Evolutionary conservation across 2,797 vertebrate species (phyloP), one percentile per base, ranked within the genome.

Genomic region (Streptopelia turtur): DNA sequence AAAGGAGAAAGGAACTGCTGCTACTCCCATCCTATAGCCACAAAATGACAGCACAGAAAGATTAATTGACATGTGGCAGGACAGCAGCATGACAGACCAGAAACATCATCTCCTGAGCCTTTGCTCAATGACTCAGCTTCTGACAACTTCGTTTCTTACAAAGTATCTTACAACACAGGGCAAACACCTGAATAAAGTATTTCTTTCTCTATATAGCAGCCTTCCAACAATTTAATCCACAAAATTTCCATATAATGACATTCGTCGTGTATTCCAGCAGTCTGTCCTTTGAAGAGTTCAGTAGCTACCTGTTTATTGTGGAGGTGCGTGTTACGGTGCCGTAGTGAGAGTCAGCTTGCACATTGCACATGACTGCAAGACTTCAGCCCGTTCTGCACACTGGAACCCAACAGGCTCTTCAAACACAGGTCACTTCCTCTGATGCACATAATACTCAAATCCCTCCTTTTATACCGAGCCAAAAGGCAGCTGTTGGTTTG

Each of bases 371-470:
- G 24, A 45, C 47, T 23, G 35, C 35, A 33, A 56, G 65, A n/a
- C 35, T 79, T 60, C 59, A 79, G 79, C 56, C 85, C 1, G 7
- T 35, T n/a, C 88, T 68, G 55, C 7, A 47, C 31, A 63, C 17
- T 24, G 49, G n/a, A 83, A 68, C 33, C 65, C 31, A 71, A 71
- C 41, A 71, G 37, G 27, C 21, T 78, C 61, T 63, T 68, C 83
- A 83, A 83, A 95, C 61, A 35, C 78, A 71, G 60, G 53, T 64
- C 49, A 72, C 80, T 82, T 88, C 87, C 78, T 78, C 72, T 65
- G 41, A 72, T 23, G 17, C 21, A 35, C 55, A 68, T 52, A 74
- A 86, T 35, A 68, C 18, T 75, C 69, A 68, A 79, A 95, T 57
- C 47, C 57, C 80, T 52, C 55, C 69, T 75, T 65, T 86, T 24